A percentile compares a stretch with the other conserved stretches of the same genome.
Evolutionary conservation across 2,797 vertebrate species (phyloP).

Genomic region (Pelochelys cantorii): DNA sequence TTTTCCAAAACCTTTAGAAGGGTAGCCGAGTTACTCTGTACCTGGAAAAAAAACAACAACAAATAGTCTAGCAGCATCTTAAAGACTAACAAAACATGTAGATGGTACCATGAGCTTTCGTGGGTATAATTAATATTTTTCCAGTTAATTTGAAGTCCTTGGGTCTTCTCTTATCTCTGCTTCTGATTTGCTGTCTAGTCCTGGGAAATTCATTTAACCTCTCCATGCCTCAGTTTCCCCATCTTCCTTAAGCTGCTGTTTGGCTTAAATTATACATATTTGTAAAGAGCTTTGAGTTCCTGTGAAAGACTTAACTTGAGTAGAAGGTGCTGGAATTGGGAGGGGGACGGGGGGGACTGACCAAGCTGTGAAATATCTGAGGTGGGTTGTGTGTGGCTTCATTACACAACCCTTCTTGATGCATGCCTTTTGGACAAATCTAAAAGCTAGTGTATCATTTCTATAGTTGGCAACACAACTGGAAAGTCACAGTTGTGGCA

Average conservation of each 20-base stretch:
- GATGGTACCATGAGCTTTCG: too few species aligned
- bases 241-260: not conserved
- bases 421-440: not conserved
- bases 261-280: not conserved
- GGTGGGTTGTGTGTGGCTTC: not conserved
- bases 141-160: not conserved
- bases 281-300: not conserved
- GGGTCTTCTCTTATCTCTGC: not conserved
- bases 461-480: not conserved
- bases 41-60: too few species aligned
- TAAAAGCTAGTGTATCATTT: not conserved
- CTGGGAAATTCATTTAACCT: not conserved
- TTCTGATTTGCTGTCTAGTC: not conserved
- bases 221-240: not conserved
- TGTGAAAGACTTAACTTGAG: not conserved
- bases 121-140: too few species aligned
- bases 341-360: too few species aligned
- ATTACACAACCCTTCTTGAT: not conserved
- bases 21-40: too few species aligned
- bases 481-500: not conserved
- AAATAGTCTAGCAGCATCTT: too few species aligned
- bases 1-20: not conserved
- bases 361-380: not conserved
- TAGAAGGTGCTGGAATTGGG: not conserved
- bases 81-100: too few species aligned